Evolutionary conservation across 2,888 invertebrate species (phyloP).

Genomic region (Abscondita cerata): DNA sequence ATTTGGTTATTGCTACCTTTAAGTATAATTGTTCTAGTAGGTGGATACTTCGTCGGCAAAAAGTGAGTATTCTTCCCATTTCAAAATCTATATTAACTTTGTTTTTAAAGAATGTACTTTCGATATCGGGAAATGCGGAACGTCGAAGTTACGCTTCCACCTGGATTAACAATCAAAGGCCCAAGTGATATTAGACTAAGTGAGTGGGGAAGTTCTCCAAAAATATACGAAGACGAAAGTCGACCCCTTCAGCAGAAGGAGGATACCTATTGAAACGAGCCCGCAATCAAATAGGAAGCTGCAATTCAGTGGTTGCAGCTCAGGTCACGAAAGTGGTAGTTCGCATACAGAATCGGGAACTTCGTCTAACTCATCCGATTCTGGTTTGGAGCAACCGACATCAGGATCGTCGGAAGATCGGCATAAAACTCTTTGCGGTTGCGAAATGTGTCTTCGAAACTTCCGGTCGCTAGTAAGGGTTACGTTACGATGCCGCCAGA

Average conservation of each 20-base stretch:
- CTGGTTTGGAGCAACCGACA: constrained; percentile 57
- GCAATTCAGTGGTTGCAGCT: constrained; percentile 66
- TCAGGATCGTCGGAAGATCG: constrained; percentile 44
- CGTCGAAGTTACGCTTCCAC: constrained; percentile 72
- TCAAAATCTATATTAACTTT: not conserved
- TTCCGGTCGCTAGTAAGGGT: constrained; percentile 39
- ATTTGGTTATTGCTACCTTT: constrained; percentile 22
- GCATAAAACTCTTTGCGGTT: constrained; percentile 47
- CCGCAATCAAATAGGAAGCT: constrained; percentile 44
- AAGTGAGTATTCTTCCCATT: constrained; percentile 19
- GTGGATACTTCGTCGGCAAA: constrained; percentile 21
- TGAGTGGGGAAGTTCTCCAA: constrained; percentile 51
- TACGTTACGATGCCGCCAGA: constrained; percentile 46
- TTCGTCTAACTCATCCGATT: constrained; percentile 60
- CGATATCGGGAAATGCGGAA: constrained; percentile 63
- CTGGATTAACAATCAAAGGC: constrained; percentile 62
- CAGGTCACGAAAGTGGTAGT: constrained; percentile 64
- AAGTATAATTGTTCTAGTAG: constrained; percentile 17
- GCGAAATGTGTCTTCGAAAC: constrained; percentile 42
- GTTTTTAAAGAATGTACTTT: constrained; percentile 25
- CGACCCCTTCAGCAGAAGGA: constrained; percentile 50
- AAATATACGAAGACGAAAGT: constrained; percentile 49
- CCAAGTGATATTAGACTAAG: constrained; percentile 39
- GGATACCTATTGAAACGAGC: constrained; percentile 46
- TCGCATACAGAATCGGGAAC: constrained; percentile 63